Evolutionary conservation across 2,113 vertebrate species (phyloP), one percentile per base, ranked within the genome.

Genomic region (Ptyas mucosa): DNA sequence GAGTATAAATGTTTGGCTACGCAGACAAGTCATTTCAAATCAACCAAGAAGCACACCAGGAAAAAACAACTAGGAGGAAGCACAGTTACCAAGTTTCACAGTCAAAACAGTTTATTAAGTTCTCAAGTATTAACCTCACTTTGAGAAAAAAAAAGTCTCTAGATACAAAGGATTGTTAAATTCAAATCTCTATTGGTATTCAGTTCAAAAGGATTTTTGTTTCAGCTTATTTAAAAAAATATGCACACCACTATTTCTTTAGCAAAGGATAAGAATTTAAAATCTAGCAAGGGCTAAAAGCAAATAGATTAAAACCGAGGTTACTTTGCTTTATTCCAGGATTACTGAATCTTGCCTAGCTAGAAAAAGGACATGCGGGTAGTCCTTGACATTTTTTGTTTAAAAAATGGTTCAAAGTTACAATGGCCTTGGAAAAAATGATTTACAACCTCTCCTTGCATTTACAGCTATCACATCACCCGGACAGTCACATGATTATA

Each of bases 201-300:
- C 51, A 88, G 49, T 81, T 81, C 69, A 81, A 81, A 75, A 39
- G 15, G 18, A 20, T 81, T 81, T 20, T 39, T 39, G 34, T 81
- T 39, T 21, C 15, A 81, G 34, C 34, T 81, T 43, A 15, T 10
- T 92, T 49, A 29, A 18, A 55, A 51, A 88, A 53, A 89, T 57
- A 43, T 88, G 91, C 89, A 64, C 43, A 21, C 91, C 90, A 92
- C n/a, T 0, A 43, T 46, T 0, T 93, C 24, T 87, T 93, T 93
- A 85, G 94, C 94, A 95, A 57, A 75, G 64, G 26, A 95, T 91
- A 95, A 49, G 49, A 93, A 95, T 81, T 54, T 91, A 94, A 96
- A 81, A 54, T 94, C 64, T 88, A 90, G 94, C 89, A 49, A 86
- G 43, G 10, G 23, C 85, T 86, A 43, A 34, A 54, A 53, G 34